A percentile compares a stretch with the other conserved stretches of the same genome.
Conservation (phyloP, 2,113 vertebrate species). For the Petrocephalus zakoni region DNA sequence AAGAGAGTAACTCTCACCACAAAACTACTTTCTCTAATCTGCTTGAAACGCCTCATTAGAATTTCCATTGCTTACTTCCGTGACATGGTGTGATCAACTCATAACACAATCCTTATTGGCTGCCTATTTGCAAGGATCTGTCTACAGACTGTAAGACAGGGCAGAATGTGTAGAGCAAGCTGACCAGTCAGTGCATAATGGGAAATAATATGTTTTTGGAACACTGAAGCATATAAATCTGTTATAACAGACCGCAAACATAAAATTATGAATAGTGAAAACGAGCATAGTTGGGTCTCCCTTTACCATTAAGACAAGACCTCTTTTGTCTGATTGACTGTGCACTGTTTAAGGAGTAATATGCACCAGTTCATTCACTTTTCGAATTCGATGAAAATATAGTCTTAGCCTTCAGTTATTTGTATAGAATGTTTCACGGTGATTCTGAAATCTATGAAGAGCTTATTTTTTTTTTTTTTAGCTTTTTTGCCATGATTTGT, state of each 20-base stretch:
- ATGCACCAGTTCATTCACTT: neutral
- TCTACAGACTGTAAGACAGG: neutral
- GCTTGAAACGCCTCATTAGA: neutral
- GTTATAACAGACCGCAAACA: neutral
- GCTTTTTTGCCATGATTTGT: neutral
- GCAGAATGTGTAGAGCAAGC: neutral
- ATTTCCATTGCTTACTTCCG: neutral
- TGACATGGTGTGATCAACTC: neutral
- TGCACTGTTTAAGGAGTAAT: neutral
- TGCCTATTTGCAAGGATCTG: neutral
- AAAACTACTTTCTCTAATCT: neutral
- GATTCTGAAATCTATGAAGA: neutral
- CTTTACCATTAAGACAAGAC: neutral
- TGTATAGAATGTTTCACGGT: neutral
- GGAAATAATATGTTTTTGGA: neutral
- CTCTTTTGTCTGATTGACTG: neutral
- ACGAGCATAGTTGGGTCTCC: neutral
- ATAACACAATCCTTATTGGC: neutral
- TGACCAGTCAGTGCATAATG: neutral
- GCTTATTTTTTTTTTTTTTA: no score
- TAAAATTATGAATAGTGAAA: neutral
- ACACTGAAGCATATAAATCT: neutral
- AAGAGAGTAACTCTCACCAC: no score
- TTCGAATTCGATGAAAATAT: neutral
- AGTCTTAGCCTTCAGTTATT: neutral